Percentiles rank a stretch among this genome's conserved stretches.
phyloP scores from a whole-genome alignment of 2,888 invertebrate genomes.

The Cheilosia grossa region DNA sequence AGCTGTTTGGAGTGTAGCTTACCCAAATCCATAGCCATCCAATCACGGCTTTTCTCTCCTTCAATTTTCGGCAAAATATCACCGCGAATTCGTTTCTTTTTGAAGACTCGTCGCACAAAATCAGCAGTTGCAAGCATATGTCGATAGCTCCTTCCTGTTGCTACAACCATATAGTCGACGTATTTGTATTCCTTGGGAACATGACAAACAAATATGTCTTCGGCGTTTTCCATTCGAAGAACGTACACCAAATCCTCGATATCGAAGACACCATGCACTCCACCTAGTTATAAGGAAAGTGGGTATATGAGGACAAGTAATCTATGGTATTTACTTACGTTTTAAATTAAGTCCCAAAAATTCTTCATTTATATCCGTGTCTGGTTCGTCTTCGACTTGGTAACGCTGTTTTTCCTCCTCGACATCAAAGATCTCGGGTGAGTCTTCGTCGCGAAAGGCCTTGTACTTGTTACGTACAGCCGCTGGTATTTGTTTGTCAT shows the following conservation, averaged over 20 bases:
- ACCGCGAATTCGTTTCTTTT: conserved; percentile 86
- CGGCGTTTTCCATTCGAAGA: conserved; percentile 90
- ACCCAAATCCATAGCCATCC: conserved; percentile 97
- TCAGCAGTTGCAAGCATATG: conserved; percentile 90
- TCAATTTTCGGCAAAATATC: conserved; percentile 91
- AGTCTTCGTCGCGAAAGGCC: conserved; percentile 88
- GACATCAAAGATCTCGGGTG: conserved; percentile 88
- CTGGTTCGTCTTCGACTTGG: conserved; percentile 77
- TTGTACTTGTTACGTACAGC: conserved; percentile 87
- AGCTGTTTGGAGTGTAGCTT: conserved; percentile 62
- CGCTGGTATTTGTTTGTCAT: conserved; percentile 81
- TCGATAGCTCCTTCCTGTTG: conserved; percentile 88
- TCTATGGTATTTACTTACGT: conserved; percentile 84
- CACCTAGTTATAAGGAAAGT: conserved; percentile 85
- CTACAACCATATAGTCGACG: conserved; percentile 93
- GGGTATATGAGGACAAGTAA: no score
- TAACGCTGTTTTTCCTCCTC: conserved; percentile 86
- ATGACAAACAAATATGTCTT: conserved; percentile 91
- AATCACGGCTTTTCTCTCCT: conserved; percentile 90
- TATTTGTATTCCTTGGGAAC: conserved; percentile 90
- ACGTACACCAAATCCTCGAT: conserved; percentile 92
- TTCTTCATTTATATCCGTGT: conserved; percentile 81
- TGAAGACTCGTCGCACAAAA: conserved; percentile 90
- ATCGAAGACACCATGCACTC: conserved; percentile 93
- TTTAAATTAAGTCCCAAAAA: conserved; percentile 85